A percentile compares a stretch with the other conserved stretches of the same genome.
These are phyloP conservation scores for Calliopsis andreniformis DNA, from an alignment of 1,140 invertebrate species.

Conservation along the genomic window DNA sequence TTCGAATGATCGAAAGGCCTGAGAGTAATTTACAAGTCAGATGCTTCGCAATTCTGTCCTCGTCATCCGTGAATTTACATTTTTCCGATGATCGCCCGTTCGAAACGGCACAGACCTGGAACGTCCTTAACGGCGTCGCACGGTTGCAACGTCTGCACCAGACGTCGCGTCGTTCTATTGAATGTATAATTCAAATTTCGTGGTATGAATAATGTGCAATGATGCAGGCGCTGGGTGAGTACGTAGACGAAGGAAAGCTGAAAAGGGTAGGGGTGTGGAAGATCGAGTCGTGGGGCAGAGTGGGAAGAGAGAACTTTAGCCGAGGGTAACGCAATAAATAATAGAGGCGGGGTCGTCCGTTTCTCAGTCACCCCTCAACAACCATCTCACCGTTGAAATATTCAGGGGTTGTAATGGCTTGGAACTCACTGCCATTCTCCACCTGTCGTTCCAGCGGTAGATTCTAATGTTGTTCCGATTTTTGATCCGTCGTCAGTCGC, in stretches of 20 bases:
- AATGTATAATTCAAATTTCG: conserved; percentile 77
- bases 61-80: conserved; percentile 11
- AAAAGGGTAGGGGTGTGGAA: conserved; percentile 39
- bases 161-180: conserved; percentile 72
- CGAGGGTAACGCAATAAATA: conserved; percentile 74
- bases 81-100: conserved; percentile 29
- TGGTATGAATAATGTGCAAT: conserved; percentile 76
- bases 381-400: conserved; percentile 63
- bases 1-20: neutral
- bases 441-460: conserved; percentile 55
- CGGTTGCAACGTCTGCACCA: conserved; percentile 39
- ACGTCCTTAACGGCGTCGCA: conserved; percentile 39
- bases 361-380: conserved; percentile 61
- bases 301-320: conserved; percentile 34
- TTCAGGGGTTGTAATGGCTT: conserved; percentile 70
- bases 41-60: neutral
- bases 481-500: neutral
- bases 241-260: conserved; percentile 16
- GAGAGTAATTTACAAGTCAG: conserved; percentile 18
- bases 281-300: conserved; percentile 33
- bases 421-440: conserved; percentile 63
- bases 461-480: conserved; percentile 51
- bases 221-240: conserved; percentile 58
- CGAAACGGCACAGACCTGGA: neutral
- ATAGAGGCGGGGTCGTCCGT: conserved; percentile 69